A percentile compares a stretch with the other conserved stretches of the same genome.
Conservation (phyloP, 2,113 vertebrate species). For the Alligator sinensis region DNA sequence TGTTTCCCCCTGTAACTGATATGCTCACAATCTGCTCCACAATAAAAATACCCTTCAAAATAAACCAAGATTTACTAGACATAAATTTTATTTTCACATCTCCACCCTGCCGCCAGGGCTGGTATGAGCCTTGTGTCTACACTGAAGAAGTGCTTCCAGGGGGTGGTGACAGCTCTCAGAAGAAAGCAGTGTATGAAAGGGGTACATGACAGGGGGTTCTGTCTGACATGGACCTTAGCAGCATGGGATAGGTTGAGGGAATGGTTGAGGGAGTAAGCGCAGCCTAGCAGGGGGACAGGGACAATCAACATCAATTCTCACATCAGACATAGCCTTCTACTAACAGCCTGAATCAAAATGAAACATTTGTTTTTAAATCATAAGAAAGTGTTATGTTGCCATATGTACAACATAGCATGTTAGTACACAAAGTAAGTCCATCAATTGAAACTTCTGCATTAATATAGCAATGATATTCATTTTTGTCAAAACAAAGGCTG, state of each 20-base stretch:
- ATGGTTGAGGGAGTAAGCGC: constrained; percentile 41
- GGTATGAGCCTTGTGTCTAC: constrained; percentile 80
- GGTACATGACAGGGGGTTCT: constrained; percentile 85
- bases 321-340: constrained; percentile 43
- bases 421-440: background rate
- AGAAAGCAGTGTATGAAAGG: constrained; percentile 83
- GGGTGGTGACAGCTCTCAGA: constrained; percentile 84
- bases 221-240: constrained; percentile 89
- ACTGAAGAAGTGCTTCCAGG: constrained; percentile 78
- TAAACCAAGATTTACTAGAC: constrained; percentile 1
- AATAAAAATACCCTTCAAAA: background rate
- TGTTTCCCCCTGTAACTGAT: background rate
- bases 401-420: background rate
- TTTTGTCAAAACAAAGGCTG: constrained; percentile 34
- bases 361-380: constrained; percentile 39
- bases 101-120: constrained; percentile 77
- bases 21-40: background rate
- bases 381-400: background rate
- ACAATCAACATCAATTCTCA: constrained; percentile 62
- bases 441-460: too few relatives aligned
- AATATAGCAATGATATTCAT: background rate
- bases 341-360: background rate
- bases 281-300: constrained; percentile 47
- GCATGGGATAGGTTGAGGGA: constrained; percentile 77
- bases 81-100: constrained; percentile 59